Evolutionary conservation across 2,797 vertebrate species (phyloP).

Genomic region (Clarias fuscus): DNA sequence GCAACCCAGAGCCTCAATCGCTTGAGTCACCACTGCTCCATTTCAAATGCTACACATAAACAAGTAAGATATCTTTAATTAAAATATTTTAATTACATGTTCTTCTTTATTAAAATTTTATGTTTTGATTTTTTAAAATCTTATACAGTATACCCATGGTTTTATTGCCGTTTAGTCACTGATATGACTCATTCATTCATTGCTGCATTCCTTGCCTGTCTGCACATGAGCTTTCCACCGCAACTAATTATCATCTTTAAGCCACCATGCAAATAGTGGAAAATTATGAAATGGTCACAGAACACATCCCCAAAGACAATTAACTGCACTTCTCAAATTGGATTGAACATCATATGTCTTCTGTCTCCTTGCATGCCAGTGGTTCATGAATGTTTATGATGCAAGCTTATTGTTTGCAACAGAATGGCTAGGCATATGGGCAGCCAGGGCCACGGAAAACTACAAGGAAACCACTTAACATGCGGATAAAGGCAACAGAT

Average conservation of each 20-base stretch:
- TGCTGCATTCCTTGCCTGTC: background rate
- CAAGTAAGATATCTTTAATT: background rate
- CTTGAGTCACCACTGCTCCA: too few species aligned
- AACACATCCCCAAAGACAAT: background rate
- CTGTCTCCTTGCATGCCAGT: background rate
- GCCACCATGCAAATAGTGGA: background rate
- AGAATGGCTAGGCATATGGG: background rate
- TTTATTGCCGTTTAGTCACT: background rate
- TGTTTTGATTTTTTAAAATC: background rate
- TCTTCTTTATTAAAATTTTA: background rate
- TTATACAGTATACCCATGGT: background rate
- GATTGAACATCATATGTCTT: background rate
- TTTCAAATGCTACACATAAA: background rate
- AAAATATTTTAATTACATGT: background rate
- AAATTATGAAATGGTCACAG: background rate
- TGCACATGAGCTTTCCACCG: background rate
- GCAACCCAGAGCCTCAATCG: too few species aligned
- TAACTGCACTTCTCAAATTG: background rate
- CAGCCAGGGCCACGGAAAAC: background rate
- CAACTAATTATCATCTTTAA: background rate
- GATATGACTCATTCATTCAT: background rate
- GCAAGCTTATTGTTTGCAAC: background rate
- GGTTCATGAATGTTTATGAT: background rate
- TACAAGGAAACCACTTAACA: background rate
- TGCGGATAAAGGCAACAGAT: conserved; percentile 8